These are phyloP conservation scores for Pipistrellus kuhlii DNA, from an alignment of 2,797 vertebrate species.

Conservation along the genomic window DNA sequence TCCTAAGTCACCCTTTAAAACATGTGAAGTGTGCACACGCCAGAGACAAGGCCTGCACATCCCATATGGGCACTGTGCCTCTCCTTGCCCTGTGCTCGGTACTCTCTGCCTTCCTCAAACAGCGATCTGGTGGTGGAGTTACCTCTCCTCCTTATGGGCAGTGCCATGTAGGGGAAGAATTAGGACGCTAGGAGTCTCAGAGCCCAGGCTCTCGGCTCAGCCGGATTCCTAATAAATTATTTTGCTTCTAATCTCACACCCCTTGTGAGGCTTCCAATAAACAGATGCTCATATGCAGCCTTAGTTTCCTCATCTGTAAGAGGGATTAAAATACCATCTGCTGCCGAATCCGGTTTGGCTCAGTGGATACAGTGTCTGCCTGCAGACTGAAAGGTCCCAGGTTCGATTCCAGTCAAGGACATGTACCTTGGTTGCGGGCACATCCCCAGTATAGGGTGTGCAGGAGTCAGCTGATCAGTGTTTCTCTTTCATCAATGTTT, in stretches of 20 bases:
- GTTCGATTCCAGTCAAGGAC: no score
- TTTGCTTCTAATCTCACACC: not conserved
- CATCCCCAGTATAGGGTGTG: no score
- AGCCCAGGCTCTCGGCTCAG: not conserved
- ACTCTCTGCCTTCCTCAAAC: not conserved
- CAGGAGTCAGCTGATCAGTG: no score
- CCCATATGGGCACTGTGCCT: not conserved
- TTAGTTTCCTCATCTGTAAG: slow-evolving; percentile 48
- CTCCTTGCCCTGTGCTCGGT: not conserved
- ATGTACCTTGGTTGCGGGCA: no score
- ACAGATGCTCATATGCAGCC: not conserved
- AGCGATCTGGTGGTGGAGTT: not conserved
- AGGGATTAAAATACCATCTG: not conserved
- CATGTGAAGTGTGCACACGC: not conserved
- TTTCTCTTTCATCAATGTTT: no score
- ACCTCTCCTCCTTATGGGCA: not conserved
- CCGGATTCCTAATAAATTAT: not conserved
- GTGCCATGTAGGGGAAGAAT: not conserved
- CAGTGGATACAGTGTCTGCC: no score
- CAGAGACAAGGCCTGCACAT: not conserved
- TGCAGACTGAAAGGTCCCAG: no score
- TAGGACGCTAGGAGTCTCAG: not conserved
- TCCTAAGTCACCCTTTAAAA: not conserved
- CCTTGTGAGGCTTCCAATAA: not conserved
- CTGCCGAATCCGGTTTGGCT: not conserved